These are phyloP conservation scores for Paralvinella palmiformis DNA, from an alignment of 1,140 invertebrate genomes.

Conservation along the genomic window DNA sequence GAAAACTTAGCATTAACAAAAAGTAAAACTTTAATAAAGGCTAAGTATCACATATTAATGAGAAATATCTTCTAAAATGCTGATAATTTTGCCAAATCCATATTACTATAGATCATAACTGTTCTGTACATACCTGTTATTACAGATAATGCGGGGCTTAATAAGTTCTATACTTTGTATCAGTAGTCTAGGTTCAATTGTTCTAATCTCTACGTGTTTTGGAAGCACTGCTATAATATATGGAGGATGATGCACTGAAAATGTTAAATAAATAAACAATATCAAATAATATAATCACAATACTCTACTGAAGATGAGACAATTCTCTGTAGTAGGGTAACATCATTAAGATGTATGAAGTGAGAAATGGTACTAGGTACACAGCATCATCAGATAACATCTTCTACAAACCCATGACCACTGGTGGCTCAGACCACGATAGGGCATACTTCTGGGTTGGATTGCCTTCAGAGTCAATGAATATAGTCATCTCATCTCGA, in stretches of 20 bases:
- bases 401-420: conserved; percentile 59
- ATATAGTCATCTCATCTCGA: conserved; percentile 75
- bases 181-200: conserved; percentile 63
- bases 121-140: conserved; percentile 32
- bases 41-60: no score
- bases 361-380: conserved; percentile 11
- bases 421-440: conserved; percentile 76
- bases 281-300: no score
- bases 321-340: no score
- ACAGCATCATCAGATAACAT: not conserved
- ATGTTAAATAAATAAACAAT: conserved; percentile 29
- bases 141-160: conserved; percentile 55
- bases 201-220: conserved; percentile 75
- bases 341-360: no score
- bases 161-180: conserved; percentile 70
- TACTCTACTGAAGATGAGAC: no score
- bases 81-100: no score
- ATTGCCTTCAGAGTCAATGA: conserved; percentile 69
- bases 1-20: no score
- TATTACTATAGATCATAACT: no score
- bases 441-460: conserved; percentile 64
- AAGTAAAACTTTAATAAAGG: no score
- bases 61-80: no score
- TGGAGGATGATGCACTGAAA: conserved; percentile 81
- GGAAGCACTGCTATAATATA: conserved; percentile 78